These are phyloP conservation scores for Zaprionus taronus DNA, from an alignment of 1,140 invertebrate genomes.

Conservation along the genomic window DNA sequence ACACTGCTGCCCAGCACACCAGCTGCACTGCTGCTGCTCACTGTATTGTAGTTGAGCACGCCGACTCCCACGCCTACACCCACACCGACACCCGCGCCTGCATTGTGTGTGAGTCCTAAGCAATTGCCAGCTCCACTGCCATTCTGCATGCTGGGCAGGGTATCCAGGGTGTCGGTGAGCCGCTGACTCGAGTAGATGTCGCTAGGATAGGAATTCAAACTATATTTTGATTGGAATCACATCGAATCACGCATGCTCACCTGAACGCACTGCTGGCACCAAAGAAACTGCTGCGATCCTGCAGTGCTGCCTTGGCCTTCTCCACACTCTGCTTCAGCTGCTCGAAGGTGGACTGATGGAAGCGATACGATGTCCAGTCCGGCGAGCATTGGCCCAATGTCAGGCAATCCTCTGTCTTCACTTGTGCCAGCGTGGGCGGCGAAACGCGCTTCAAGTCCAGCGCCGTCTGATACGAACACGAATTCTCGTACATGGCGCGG, in stretches of 20 bases:
- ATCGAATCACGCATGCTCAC: conserved; percentile 35
- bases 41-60: conserved; percentile 78
- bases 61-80: conserved; percentile 58
- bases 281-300: conserved; percentile 85
- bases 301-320: conserved; percentile 93
- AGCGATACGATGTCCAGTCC: conserved; percentile 90
- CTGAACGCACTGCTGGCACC: conserved; percentile 83
- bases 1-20: conserved; percentile 62
- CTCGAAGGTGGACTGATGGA: conserved; percentile 92
- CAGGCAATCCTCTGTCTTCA: conserved; percentile 87
- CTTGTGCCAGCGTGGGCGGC: conserved; percentile 84
- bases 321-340: conserved; percentile 94
- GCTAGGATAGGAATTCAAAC: conserved; percentile 38
- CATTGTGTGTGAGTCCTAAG: conserved; percentile 72
- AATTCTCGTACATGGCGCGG: conserved; percentile 92
- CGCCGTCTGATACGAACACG: conserved; percentile 94
- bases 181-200: conserved; percentile 83
- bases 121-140: conserved; percentile 71
- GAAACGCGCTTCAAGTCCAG: conserved; percentile 92
- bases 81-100: conserved; percentile 47
- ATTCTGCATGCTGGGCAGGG: conserved; percentile 70
- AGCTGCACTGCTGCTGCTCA: conserved; percentile 68
- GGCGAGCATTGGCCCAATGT: conserved; percentile 85
- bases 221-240: conserved; percentile 6
- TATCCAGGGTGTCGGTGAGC: conserved; percentile 76